Evolutionary conservation across 2,113 vertebrate genomes (phyloP).

Genomic region (Dipodomys merriami): DNA sequence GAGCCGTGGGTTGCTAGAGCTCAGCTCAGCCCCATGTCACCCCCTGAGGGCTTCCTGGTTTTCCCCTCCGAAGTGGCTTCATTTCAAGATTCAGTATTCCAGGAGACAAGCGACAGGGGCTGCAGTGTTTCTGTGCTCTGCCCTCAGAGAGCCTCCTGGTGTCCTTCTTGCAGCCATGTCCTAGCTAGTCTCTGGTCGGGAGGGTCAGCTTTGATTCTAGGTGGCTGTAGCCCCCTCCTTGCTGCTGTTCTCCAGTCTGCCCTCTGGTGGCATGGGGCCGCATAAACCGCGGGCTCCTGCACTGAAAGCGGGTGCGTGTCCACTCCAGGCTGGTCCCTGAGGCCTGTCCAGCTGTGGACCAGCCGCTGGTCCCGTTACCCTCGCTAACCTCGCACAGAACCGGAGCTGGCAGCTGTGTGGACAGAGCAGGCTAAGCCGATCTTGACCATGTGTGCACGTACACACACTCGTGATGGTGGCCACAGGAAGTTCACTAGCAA

Average conservation of each 20-base stretch:
- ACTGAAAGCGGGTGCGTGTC: not conserved
- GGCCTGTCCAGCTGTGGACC: not conserved
- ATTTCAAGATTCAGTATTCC: not conserved
- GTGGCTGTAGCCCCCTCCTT: not conserved
- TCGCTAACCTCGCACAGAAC: not conserved
- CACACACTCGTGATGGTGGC: too few species aligned
- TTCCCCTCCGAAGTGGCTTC: not conserved
- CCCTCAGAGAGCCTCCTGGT: not conserved
- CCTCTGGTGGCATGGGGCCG: not conserved
- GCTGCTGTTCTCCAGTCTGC: too few species aligned
- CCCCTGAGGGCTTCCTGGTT: not conserved
- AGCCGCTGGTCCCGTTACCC: not conserved
- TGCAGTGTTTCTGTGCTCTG: not conserved
- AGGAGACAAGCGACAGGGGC: not conserved
- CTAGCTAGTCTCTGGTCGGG: not conserved
- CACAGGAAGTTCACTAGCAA: too few species aligned
- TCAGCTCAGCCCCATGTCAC: not conserved
- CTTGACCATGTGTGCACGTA: too few species aligned
- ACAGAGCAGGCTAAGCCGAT: not conserved
- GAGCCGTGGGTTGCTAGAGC: not conserved
- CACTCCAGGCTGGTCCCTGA: not conserved
- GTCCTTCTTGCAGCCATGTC: not conserved
- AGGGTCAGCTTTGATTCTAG: not conserved
- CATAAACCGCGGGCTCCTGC: not conserved
- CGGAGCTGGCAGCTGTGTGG: not conserved